Conservation (phyloP, 2,888 invertebrate species). For the Drosophila antonietae region DNA sequence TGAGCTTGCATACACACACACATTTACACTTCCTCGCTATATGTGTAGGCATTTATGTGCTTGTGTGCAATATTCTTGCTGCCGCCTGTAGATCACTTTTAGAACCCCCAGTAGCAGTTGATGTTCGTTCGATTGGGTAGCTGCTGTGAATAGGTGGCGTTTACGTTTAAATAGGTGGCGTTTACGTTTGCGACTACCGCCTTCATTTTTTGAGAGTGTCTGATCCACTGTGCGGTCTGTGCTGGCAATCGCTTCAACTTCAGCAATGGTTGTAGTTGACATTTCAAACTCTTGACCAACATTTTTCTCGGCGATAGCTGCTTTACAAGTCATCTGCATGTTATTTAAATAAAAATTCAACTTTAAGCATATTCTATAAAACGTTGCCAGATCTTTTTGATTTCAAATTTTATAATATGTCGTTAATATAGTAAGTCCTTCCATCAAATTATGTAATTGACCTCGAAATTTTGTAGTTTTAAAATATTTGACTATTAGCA, state of each 20-base stretch:
- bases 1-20: too few species aligned
- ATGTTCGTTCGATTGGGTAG: too few species aligned
- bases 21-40: too few species aligned
- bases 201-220: constrained; percentile 22
- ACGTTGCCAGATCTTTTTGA: constrained; percentile 27
- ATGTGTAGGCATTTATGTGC: too few species aligned
- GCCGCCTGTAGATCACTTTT: too few species aligned
- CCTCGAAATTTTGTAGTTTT: background rate
- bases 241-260: background rate
- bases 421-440: too few species aligned
- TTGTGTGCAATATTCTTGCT: too few species aligned
- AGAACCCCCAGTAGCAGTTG: too few species aligned
- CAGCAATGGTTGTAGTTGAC: background rate
- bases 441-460: too few species aligned
- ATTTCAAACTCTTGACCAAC: constrained; percentile 28
- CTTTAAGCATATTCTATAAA: background rate
- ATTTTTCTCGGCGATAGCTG: constrained; percentile 29
- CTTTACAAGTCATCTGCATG: constrained; percentile 47
- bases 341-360: background rate
- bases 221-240: background rate
- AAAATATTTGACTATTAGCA: background rate
- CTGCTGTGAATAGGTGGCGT: too few species aligned
- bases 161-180: constrained; percentile 90
- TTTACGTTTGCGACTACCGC: constrained; percentile 87
- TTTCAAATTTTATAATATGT: too few species aligned